These are phyloP conservation scores for Marcusenius ussheri DNA, from an alignment of 2,113 vertebrate species.

Conservation along the genomic window DNA sequence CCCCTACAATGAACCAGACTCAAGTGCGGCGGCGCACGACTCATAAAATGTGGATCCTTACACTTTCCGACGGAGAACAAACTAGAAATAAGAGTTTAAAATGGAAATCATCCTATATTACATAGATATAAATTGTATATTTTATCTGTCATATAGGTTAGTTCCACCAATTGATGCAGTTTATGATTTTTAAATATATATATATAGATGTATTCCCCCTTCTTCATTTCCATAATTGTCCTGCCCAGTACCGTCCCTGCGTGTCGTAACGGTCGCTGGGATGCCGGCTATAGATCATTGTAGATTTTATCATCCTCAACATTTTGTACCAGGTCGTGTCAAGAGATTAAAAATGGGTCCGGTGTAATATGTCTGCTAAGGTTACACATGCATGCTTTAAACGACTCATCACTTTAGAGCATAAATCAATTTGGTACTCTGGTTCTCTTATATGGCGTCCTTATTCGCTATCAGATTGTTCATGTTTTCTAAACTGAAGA, in stretches of 20 bases:
- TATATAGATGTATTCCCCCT: not conserved
- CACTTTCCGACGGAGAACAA: not conserved
- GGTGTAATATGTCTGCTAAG: not conserved
- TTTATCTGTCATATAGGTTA: not conserved
- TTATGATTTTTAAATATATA: not conserved
- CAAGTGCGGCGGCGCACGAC: conserved; percentile 16
- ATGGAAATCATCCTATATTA: not conserved
- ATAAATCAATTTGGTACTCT: not conserved
- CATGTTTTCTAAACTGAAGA: not conserved
- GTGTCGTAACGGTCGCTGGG: not conserved
- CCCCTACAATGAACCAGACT: not conserved
- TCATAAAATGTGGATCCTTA: not conserved
- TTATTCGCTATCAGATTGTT: not conserved
- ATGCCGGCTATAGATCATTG: not conserved
- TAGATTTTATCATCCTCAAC: not conserved
- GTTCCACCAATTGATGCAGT: not conserved
- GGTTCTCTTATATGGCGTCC: not conserved
- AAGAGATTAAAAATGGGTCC: not conserved
- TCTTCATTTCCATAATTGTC: not conserved
- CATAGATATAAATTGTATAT: not conserved
- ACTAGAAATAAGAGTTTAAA: not conserved
- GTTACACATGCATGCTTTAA: not conserved
- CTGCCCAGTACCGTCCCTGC: not conserved
- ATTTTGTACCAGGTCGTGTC: not conserved
- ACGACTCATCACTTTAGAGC: not conserved